These are phyloP conservation scores for Mimas tiliae DNA, from an alignment of 2,888 invertebrate species.

Conservation along the genomic window DNA sequence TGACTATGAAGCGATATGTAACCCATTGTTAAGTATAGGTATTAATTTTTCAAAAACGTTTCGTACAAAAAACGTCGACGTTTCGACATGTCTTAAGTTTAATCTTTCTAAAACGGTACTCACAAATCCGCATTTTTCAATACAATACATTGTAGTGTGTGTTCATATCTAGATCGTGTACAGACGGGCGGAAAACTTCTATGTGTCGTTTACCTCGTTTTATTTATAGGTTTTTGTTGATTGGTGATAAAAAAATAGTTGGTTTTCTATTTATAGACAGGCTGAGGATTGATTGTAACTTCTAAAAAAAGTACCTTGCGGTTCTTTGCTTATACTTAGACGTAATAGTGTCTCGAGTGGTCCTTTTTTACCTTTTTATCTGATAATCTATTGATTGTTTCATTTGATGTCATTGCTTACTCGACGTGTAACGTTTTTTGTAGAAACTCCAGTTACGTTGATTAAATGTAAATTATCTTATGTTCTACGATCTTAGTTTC, in stretches of 20 bases:
- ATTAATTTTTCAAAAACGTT: slow-evolving; percentile 82
- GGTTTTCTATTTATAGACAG: slow-evolving; percentile 4
- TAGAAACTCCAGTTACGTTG: background rate
- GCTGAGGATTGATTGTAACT: background rate
- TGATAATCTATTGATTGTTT: background rate
- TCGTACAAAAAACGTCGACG: slow-evolving; percentile 70
- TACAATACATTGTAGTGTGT: slow-evolving; percentile 60
- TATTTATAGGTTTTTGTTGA: slow-evolving; percentile 33
- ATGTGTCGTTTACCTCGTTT: slow-evolving; percentile 23
- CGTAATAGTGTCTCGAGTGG: background rate
- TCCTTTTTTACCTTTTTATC: background rate
- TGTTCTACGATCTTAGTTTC: background rate
- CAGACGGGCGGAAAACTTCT: slow-evolving; percentile 36
- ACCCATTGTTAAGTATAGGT: slow-evolving; percentile 84
- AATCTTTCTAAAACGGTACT: slow-evolving; percentile 43
- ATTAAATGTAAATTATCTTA: background rate
- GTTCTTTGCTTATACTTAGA: background rate
- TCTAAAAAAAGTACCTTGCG: background rate
- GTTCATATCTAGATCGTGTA: slow-evolving; percentile 49
- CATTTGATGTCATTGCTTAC: background rate
- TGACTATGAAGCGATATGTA: slow-evolving; percentile 77
- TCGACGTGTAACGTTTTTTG: background rate
- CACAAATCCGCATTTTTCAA: slow-evolving; percentile 52
- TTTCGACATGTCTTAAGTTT: slow-evolving; percentile 64
- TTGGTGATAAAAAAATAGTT: slow-evolving; percentile 28